Evolutionary conservation across 1,140 invertebrate species (phyloP), one percentile per base, ranked within the genome.

Genomic region (Drosophila nasuta): DNA sequence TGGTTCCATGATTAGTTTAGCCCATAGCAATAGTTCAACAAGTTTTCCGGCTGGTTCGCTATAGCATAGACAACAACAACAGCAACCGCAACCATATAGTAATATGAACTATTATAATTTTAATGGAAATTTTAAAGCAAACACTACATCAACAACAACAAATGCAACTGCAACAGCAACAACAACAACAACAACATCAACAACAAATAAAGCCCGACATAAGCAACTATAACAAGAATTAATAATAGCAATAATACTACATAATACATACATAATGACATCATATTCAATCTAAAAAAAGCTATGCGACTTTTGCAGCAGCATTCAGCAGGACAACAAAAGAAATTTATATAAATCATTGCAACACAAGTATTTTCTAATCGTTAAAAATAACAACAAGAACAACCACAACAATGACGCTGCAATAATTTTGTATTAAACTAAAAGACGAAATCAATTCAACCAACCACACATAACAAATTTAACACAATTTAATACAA

Each of bases 1-100:
- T 45, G 98, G 98, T 79, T 98, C 97, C 76, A 97, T 98, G 96
- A 95, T 98, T 89, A 98, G 97, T 93, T 94, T 98, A 92, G 97
- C 97, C 75, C 97, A 97, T 94, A 97, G 97, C 94, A 98, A 97
- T 95, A 98, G 97, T 93, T 97, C 96, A 76, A 96, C 96, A 87
- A 96, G 96, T 93, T 97, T 97, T 93, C 96, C 96, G 89, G 96
- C 96, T 91, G 96, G 96, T 93, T 96, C 96, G 93, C 96, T 97
- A 93, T 96, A 96, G 94, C 93, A 91, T 91, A 91, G 69, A 81
- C 68, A 71, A 8, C 69, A 73, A 48, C 54, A 60, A 60, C 79
- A 76, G 46, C 69, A 64, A 46, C 58, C 38, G 30, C 59, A 86
- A 79, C 64, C 63, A 80, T 77, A 85, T 80, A 88, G 75, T 83